These are phyloP conservation scores for Tapera naevia DNA, from an alignment of 2,797 vertebrate genomes.

Conservation along the genomic window DNA sequence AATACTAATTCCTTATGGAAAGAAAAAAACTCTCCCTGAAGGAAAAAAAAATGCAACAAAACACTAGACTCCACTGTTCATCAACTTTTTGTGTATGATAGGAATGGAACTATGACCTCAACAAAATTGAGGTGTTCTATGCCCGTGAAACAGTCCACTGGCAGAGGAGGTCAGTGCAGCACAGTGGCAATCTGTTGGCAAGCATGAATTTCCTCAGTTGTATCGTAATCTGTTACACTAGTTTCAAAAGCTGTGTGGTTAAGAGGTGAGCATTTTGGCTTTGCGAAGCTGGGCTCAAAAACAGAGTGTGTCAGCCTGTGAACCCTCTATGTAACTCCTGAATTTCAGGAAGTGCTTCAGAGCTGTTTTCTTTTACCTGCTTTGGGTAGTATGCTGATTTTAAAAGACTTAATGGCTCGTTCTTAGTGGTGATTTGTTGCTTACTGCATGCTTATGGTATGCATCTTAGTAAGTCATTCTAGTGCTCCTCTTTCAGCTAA, in stretches of 20 bases:
- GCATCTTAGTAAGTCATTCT: slow-evolving; percentile 59
- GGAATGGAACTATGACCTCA: background rate
- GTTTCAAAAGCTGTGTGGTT: background rate
- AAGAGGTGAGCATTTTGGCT: background rate
- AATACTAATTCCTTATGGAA: background rate
- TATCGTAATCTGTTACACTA: background rate
- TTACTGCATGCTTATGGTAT: slow-evolving; percentile 61
- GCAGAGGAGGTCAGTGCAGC: background rate
- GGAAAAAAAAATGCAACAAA: background rate
- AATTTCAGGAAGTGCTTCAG: background rate
- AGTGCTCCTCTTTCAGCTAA: slow-evolving; percentile 56
- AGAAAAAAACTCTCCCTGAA: background rate
- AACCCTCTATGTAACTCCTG: background rate
- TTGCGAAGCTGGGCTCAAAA: background rate
- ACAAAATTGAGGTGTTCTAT: background rate
- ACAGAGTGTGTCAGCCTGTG: accelerated
- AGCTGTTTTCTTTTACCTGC: background rate
- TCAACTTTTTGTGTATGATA: background rate
- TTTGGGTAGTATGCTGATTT: background rate
- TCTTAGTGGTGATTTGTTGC: slow-evolving; percentile 37
- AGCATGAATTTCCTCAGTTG: background rate
- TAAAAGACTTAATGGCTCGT: background rate
- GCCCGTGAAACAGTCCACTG: background rate
- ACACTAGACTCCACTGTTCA: background rate
- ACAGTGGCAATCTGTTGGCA: background rate